Percentiles rank a stretch among this genome's conserved stretches.
These are phyloP conservation scores for Siniperca knerii DNA, from an alignment of 2,113 vertebrate species.

Conservation along the genomic window DNA sequence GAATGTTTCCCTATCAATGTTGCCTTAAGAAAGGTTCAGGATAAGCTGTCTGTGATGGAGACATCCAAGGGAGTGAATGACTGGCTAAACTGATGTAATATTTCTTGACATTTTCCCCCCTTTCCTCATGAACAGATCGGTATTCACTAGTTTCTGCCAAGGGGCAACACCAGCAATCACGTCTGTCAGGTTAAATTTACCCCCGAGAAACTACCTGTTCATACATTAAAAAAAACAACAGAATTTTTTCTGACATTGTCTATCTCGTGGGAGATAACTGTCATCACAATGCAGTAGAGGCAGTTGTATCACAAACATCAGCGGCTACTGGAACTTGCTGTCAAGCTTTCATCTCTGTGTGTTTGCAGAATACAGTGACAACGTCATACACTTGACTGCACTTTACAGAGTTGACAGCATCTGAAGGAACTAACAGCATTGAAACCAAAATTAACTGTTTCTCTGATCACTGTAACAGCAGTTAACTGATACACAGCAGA, in stretches of 20 bases:
- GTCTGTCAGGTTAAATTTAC: constrained; percentile 66
- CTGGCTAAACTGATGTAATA: constrained; percentile 41
- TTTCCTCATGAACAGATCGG: constrained; percentile 12
- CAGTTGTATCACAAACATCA: background rate
- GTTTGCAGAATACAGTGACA: constrained; percentile 11
- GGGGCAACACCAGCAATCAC: constrained; percentile 19
- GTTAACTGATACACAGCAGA: constrained; percentile 1
- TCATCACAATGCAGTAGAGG: constrained; percentile 21
- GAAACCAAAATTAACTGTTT: background rate
- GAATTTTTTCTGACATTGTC: constrained; percentile 42
- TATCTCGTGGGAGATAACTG: constrained; percentile 8
- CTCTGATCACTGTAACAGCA: background rate
- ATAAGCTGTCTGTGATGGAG: background rate
- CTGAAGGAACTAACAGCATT: background rate
- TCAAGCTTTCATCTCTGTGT: constrained; percentile 12
- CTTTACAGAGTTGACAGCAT: background rate
- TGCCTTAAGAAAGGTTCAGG: background rate
- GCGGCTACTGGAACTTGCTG: constrained; percentile 19
- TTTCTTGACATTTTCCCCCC: constrained; percentile 44
- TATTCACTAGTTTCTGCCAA: constrained; percentile 26
- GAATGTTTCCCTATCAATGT: background rate
- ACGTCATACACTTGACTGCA: background rate
- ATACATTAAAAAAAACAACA: background rate
- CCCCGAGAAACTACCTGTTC: constrained; percentile 52
- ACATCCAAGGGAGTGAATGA: constrained; percentile 2